Evolutionary conservation across 2,113 vertebrate species (phyloP), one percentile per base, ranked within the genome.

Genomic region (Sebastes fasciatus): DNA sequence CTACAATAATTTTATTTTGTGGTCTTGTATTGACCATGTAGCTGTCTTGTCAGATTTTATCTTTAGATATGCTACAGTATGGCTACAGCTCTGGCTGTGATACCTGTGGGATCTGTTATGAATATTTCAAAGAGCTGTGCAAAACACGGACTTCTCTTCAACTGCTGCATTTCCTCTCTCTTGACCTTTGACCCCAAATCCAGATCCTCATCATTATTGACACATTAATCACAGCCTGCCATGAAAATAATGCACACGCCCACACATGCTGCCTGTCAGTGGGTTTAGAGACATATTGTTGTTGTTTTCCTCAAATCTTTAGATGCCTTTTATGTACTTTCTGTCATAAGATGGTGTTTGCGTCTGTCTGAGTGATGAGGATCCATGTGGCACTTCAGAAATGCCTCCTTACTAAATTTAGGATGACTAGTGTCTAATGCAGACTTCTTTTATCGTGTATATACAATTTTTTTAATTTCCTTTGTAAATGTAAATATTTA

Each of bases 161-260:
- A 7, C 55, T 48, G 34, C 42, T 26, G 12, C 21, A 43, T 46
- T 66, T 62, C 21, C 48, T 71, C 49, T 63, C 54, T n/a, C 16
- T 75, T 70, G 57, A 86, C 76, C 88, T 88, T 85, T 83, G 74
- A 64, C 71, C 74, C 52, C 23, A 67, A 73, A 78, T 11, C 14
- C 21, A 67, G 51, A 21, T 46, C n/a, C 12, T 74, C 11, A 13
- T 75, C 14, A 57, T 79, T 68, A 84, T 14, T 78, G 49, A 70
- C 48, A 58, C 52, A 60, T 82, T 60, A 61, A 81, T 70, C 17
- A 70, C 17, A 45, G 17, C 19, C 77, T 68, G 49, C 16, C 8
- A 17, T 60, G 67, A 52, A 57, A 68, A 69, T 55, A 61, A 60
- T 1, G 21, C 42, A 48, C 45, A 52, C 62, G 46, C 68, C 52